phyloP scores from a whole-genome alignment of 2,888 invertebrate species.

The Trissolcus brochymenae region DNA sequence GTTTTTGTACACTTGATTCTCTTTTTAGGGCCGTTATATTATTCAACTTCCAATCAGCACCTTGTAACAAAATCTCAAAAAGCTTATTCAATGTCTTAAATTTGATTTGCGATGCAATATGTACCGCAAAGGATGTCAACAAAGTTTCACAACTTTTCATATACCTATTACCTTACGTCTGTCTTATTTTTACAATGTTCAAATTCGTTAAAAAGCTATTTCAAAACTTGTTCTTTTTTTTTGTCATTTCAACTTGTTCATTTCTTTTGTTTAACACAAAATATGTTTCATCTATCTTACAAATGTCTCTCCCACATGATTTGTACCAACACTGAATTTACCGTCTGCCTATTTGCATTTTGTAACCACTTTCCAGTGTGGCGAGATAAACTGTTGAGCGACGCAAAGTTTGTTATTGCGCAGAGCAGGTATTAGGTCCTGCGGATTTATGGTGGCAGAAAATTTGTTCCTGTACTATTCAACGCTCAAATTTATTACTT shows the following conservation, averaged over 20 bases:
- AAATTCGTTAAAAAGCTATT: too few species aligned
- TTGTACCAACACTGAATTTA: neutral
- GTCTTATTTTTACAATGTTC: slow-evolving; percentile 9
- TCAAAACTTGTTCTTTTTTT: too few species aligned
- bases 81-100: slow-evolving; percentile 5
- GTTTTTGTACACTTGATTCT: neutral
- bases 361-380: slow-evolving; percentile 11
- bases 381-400: slow-evolving; percentile 46
- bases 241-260: too few species aligned
- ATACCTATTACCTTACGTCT: slow-evolving; percentile 3
- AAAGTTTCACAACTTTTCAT: slow-evolving; percentile 12
- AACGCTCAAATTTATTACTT: slow-evolving; percentile 50
- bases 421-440: slow-evolving; percentile 40
- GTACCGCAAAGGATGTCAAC: slow-evolving; percentile 16
- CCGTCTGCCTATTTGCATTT: slow-evolving; percentile 24
- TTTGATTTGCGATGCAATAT: neutral
- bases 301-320: too few species aligned
- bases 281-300: too few species aligned
- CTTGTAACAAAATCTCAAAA: too few species aligned
- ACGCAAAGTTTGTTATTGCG: slow-evolving; percentile 46
- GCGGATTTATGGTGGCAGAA: slow-evolving; percentile 49
- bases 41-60: too few species aligned
- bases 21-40: too few species aligned
- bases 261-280: too few species aligned
- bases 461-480: slow-evolving; percentile 41